Evolutionary conservation across 2,113 vertebrate species (phyloP), one percentile per base, ranked within the genome.

Genomic region (Grammomys dolichurus): DNA sequence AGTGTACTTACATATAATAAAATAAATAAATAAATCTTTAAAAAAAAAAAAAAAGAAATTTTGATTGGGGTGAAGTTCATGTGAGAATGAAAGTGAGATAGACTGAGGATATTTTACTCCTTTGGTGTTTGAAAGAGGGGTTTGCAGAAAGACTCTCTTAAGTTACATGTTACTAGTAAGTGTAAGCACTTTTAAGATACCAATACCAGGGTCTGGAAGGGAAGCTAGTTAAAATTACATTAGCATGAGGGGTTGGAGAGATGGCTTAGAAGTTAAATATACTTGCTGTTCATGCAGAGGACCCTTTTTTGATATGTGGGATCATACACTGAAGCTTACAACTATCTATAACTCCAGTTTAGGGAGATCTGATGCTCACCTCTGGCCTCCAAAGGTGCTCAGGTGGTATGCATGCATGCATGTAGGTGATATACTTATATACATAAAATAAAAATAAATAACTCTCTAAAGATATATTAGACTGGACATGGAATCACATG

Each of bases 181-280:
- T 58, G 26, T 1, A 93, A 75, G 58, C 28, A 81, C 92, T 75
- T 92, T 75, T 33, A 84, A 91, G 72, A 26, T 7, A 33, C 7
- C 17, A 88, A 17, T 20, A 33, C 31, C 48, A 75, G 9, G 20
- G 36, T 72, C 43, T 60, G 8, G 24, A 43, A 0, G 24, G 72
- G 1, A 91, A 8, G 22, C 20, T 33, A 56, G 51, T 89, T 72
- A 87, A 97, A 96, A 89, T 67, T 65, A 43, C 87, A 20, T 85
- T 46, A 26, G 40, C 81, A 46, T 65, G 24, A 63, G 11, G 58
- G 26, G 7, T 40, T 84, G 54, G n/a, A 63, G 58, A 43, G 3
- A 85, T 65, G 40, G 14, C 26, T 46, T 85, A 65, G 58, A 85
- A 16, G 40, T 63, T 46, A 63, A 65, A 40, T 46, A 65, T 26